A percentile compares a stretch with the other conserved stretches of the same genome.
These are phyloP conservation scores for Synanthedon formicaeformis DNA, from an alignment of 2,888 invertebrate species.

Conservation along the genomic window DNA sequence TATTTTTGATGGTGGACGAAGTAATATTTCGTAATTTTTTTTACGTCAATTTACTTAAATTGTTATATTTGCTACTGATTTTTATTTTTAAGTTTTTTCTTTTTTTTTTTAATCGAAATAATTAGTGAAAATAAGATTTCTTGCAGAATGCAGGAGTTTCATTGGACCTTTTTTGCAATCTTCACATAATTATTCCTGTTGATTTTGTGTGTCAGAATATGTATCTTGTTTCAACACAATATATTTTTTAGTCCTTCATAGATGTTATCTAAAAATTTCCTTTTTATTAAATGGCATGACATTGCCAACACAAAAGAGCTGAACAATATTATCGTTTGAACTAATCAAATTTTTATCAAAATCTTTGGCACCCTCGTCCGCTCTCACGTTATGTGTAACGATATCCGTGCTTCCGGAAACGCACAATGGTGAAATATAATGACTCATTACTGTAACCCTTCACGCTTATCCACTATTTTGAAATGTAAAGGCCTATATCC, in stretches of 20 bases:
- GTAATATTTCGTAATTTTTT: too few relatives aligned
- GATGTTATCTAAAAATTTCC: background rate
- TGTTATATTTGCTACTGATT: too few relatives aligned
- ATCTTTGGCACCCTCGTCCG: slow-evolving; percentile 8
- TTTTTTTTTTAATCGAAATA: too few relatives aligned
- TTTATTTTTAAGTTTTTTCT: too few relatives aligned
- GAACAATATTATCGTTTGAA: background rate
- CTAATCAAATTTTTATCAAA: slow-evolving; percentile 5
- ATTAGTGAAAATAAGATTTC: too few relatives aligned
- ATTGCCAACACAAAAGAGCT: background rate
- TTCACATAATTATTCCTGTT: too few relatives aligned
- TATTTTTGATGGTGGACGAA: slow-evolving; percentile 30
- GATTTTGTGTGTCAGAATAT: too few relatives aligned
- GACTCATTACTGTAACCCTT: slow-evolving; percentile 48
- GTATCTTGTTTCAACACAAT: too few relatives aligned
- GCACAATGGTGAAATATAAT: slow-evolving; percentile 40
- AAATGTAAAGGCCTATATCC: slow-evolving; percentile 11
- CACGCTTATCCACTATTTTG: slow-evolving; percentile 21
- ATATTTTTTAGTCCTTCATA: background rate
- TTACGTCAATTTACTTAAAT: too few relatives aligned
- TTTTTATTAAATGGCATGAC: background rate
- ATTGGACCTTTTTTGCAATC: too few relatives aligned
- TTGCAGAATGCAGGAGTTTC: too few relatives aligned
- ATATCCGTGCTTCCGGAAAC: slow-evolving; percentile 37
- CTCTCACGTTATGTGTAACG: slow-evolving; percentile 5